Conservation (phyloP, 2,797 vertebrate species). For the Ammospiza maritima region DNA sequence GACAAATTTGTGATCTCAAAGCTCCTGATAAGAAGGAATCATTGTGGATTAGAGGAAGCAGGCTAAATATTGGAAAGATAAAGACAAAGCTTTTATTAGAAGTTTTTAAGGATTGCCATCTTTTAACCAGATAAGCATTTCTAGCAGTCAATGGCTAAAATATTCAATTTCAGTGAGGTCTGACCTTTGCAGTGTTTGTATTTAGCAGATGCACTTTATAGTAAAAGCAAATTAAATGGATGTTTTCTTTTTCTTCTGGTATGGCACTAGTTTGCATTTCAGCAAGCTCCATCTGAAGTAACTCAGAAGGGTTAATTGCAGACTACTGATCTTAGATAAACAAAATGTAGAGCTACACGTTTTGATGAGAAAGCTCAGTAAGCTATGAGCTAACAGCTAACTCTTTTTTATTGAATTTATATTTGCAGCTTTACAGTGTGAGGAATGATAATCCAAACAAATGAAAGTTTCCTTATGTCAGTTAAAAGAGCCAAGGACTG, state of each 20-base stretch:
- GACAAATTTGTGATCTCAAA: background rate
- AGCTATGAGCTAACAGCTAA: constrained; percentile 41
- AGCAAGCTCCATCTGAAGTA: background rate
- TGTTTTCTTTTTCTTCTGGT: background rate
- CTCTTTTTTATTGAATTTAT: constrained; percentile 30
- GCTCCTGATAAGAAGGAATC: background rate
- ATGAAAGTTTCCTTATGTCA: constrained; percentile 41
- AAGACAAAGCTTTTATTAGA: background rate
- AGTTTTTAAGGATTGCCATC: background rate
- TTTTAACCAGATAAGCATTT: background rate
- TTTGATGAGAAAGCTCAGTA: constrained; percentile 35
- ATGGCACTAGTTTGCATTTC: background rate
- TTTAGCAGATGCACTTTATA: background rate
- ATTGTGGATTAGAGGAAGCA: background rate
- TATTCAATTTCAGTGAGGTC: background rate
- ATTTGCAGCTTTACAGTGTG: constrained; percentile 35
- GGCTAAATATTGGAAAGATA: background rate
- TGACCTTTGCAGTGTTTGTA: background rate
- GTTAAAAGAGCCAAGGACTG: constrained; percentile 21
- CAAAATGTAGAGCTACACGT: constrained; percentile 13
- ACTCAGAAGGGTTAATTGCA: constrained; percentile 26
- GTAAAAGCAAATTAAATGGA: background rate
- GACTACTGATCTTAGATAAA: constrained; percentile 17
- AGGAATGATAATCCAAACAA: constrained; percentile 53
- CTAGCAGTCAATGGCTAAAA: background rate